Evolutionary conservation across 2,797 vertebrate genomes (phyloP), one percentile per base, ranked within the genome.

Genomic region (Enteromius unitaeniatus): DNA sequence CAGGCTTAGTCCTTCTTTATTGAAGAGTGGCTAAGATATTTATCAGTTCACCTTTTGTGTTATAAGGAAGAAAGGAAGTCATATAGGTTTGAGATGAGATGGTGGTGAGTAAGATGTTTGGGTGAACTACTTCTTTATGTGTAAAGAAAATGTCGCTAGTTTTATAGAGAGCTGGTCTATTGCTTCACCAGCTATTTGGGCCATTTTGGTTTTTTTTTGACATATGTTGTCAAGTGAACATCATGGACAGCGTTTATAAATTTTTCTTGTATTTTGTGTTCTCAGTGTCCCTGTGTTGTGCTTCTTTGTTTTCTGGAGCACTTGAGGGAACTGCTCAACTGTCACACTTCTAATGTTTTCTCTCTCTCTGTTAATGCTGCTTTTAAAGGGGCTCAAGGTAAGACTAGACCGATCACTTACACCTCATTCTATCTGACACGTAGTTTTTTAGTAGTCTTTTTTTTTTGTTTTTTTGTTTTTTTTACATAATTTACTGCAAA

Each of bases 381-480:
- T 94, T 94, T 87, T 92, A 91, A 96, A 99, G 98, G 95, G 98
- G 98, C 90, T 99, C 98, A 87, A 98, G 98, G 98, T 99, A 96
- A 97, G 92, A 17, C 13, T 72, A 51, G 6, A 26, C 55, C 4
- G 3, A 53, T 72, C 45, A 34, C 5, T 78, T 72, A 31, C 34
- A 58, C 1, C 2, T 60, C 47, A 28, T 53, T 55, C 17, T 13
- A 70, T 10, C 23, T 45, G n/a, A 58, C 58, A 70, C 37, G 6
- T 37, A 0, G 37, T 37, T 42, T 17, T 7, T 19, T 19, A 4
- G 15, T 26, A 14, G 19, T 17, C n/a, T n/a, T n/a, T n/a, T n/a
- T n/a, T n/a, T n/a, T n/a, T n/a, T n/a, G n/a, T 74, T n/a, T 14
- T 62, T 60, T 62, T 15, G 60, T 40, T n/a, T 3, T 8, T 7